These are phyloP conservation scores for Seriola aureovittata DNA, from an alignment of 2,113 vertebrate genomes.

Conservation along the genomic window DNA sequence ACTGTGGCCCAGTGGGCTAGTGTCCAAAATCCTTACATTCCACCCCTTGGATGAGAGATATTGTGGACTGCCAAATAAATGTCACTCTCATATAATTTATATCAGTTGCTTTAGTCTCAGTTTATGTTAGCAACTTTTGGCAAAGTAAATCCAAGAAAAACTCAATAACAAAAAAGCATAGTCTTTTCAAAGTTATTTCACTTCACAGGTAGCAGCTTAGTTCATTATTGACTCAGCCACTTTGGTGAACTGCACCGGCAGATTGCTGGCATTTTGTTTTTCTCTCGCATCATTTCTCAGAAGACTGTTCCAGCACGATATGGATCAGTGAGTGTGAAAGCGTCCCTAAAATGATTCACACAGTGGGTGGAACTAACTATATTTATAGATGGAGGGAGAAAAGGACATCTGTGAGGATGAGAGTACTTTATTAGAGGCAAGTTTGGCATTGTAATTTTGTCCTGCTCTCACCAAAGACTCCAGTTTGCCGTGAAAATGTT, in stretches of 20 bases:
- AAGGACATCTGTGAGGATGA: conserved; percentile 46
- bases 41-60: not conserved
- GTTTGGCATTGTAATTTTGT: conserved; percentile 43
- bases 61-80: not conserved
- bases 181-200: conserved; percentile 12
- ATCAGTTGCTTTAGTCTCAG: not conserved
- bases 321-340: conserved; percentile 67
- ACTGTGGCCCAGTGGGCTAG: not conserved
- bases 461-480: conserved; percentile 6
- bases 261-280: conserved; percentile 45
- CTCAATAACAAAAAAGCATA: not conserved
- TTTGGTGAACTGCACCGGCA: conserved; percentile 35
- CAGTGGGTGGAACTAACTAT: conserved; percentile 59
- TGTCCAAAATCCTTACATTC: not conserved
- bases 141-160: not conserved
- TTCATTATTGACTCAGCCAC: conserved; percentile 37
- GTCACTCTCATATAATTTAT: not conserved
- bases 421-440: conserved; percentile 33
- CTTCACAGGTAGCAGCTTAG: conserved; percentile 20
- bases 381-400: conserved; percentile 39
- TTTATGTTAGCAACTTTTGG: not conserved
- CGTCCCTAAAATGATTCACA: conserved; percentile 53
- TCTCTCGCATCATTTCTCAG: conserved; percentile 49
- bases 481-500: conserved; percentile 26
- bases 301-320: conserved; percentile 49